phyloP scores from a whole-genome alignment of 2,113 vertebrate genomes.

The Aspiorhynchus laticeps region DNA sequence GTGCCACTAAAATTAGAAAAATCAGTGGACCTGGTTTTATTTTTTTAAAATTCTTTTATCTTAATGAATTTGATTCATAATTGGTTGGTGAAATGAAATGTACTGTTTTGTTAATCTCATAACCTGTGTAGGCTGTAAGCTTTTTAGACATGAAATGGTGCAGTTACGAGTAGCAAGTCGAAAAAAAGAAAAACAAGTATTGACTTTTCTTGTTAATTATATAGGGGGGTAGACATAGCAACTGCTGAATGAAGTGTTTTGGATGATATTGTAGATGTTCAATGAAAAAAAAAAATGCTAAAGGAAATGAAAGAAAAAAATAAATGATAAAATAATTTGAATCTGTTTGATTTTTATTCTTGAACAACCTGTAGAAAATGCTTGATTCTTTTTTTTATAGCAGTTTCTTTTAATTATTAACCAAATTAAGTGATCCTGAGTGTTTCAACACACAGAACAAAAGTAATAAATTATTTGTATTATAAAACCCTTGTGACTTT shows the following conservation, averaged over 20 bases:
- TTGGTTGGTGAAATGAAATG: slow-evolving; percentile 53
- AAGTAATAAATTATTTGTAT: background rate
- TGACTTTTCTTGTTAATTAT: slow-evolving; percentile 5
- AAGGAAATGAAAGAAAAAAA: slow-evolving; percentile 31
- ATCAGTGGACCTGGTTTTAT: slow-evolving; percentile 39
- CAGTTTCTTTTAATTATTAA: background rate
- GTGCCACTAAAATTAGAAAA: slow-evolving; percentile 24
- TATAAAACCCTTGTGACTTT: background rate
- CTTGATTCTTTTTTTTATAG: background rate
- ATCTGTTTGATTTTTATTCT: background rate
- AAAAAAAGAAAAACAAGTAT: background rate
- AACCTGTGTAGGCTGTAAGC: slow-evolving; percentile 41
- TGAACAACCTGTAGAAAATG: background rate
- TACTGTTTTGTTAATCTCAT: slow-evolving; percentile 34
- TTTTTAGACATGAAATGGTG: slow-evolving; percentile 49
- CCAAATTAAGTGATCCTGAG: background rate
- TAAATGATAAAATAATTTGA: slow-evolving; percentile 42
- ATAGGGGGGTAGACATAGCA: background rate
- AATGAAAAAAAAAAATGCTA: slow-evolving; percentile 19
- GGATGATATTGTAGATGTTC: slow-evolving; percentile 47
- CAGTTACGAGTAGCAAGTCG: slow-evolving; percentile 44
- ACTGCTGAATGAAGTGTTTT: slow-evolving; percentile 42
- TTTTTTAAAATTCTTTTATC: slow-evolving; percentile 39
- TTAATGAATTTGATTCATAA: slow-evolving; percentile 42
- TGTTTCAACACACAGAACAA: background rate